These are phyloP conservation scores for Chiloscyllium plagiosum DNA, from an alignment of 2,113 vertebrate genomes.

Conservation along the genomic window DNA sequence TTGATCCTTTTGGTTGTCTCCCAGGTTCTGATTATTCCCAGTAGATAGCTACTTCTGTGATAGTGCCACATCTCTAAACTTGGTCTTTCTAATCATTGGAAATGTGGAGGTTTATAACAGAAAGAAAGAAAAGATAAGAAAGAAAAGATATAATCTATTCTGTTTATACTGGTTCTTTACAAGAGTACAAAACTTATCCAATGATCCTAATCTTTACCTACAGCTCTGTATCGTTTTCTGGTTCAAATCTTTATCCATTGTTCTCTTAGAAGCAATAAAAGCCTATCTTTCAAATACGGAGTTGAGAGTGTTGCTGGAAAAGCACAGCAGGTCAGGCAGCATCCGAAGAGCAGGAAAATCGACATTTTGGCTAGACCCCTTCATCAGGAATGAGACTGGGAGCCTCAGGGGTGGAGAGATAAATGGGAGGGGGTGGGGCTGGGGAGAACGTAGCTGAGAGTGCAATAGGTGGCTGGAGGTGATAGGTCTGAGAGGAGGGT, in stretches of 20 bases:
- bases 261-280: neutral
- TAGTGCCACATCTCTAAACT: neutral
- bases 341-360: too few species aligned
- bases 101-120: neutral
- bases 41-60: neutral
- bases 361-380: too few species aligned
- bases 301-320: too few species aligned
- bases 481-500: too few species aligned
- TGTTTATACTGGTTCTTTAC: neutral
- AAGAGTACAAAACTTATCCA: neutral
- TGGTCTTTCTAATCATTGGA: neutral
- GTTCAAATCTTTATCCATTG: neutral
- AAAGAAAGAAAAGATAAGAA: neutral
- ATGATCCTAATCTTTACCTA: neutral
- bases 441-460: too few species aligned
- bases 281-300: neutral
- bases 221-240: neutral
- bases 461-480: too few species aligned
- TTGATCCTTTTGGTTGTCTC: neutral
- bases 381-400: too few species aligned
- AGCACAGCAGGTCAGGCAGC: too few species aligned
- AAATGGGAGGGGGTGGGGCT: too few species aligned
- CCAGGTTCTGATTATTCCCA: neutral
- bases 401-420: too few species aligned
- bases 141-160: neutral